Base-by-base conservation (phyloP, 2,797 vertebrate genomes). In the Enteromius fasciolatus region DNA sequence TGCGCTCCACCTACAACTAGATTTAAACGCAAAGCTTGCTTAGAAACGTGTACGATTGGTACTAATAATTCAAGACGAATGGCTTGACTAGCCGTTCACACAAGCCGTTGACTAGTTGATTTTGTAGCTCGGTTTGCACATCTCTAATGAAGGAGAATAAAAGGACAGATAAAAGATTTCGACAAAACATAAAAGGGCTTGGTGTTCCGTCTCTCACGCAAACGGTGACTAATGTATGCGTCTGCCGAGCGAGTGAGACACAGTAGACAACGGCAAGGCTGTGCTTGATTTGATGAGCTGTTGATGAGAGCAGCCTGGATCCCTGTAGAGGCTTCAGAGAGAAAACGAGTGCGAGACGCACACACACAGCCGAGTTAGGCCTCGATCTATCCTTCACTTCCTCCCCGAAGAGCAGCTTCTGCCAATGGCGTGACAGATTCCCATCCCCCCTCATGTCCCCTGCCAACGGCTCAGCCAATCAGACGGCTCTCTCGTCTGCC, bases 391-490 rank as follows among this genome's bases (percentile, higher is more conserved):
- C 85, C 84, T 87, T 87, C 85, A 87, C 89, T 90, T 90, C 86
- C 86, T 84, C 90, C 85, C 87, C 80, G 14, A 4, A 50, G 84
- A 85, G 63, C 74, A 78, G 20, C 46, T 80, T 78, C 86, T 89
- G 87, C 94, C 94, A 95, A 94, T 93, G 88, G 88, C 76, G 61
- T 81, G 5, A 0, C 57, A 36, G 84, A 31, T 82, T 54, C 90
- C 74, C 88, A 86, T 88, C 89, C 90, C 87, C 88, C 92, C 76
- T 74, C 83, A 73, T 75, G 28, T 89, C 88, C 88, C 89, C 84
- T 91, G 89, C 90, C 90, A 91, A 92, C 88, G 87, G 80, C 89
- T 91, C 87, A 78, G 88, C 90, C 93, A 93, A 89, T 93, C 92
- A 90, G 91, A 80, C 57, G 87, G 85, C 83, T 87, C 83, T 79